Evolutionary conservation across 1,140 invertebrate genomes (phyloP), one percentile per base, ranked within the genome.

Genomic region (Pectinophora gossypiella): DNA sequence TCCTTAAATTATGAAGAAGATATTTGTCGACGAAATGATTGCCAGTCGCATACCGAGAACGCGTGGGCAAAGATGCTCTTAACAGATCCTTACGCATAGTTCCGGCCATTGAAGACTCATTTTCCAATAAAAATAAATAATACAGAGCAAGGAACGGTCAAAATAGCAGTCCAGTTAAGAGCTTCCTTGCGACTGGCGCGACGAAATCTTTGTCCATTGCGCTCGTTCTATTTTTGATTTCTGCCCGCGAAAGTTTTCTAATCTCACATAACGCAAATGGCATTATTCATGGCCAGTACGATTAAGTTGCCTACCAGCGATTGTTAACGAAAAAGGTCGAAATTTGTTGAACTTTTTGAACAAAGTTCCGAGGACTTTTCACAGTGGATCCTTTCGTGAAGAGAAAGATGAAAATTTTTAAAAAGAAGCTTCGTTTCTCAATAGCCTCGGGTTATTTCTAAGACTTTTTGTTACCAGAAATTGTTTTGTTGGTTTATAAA

Each of bases 351-450:
- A 32, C 27, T 32, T 53, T 48, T 36, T 2, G 1, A 40, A 56
- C n/a, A 43, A 51, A 64, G 27, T 32, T n/a, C 22, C n/a, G 27
- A n/a, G 9, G n/a, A 32, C 27, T 27, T 53, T 48, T 55, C 66
- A 81, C 69, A 62, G 82, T 85, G 82, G 82, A 84, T 84, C 78
- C 82, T 40, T 80, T 84, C 58, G 75, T 84, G 59, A 84, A 78
- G 55, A 83, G 76, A 75, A 86, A 83, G 58, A 86, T 86, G 80
- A 86, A 84, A 86, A 66, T 83, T 61, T 86, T 86, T 44, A 86
- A 86, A 63, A 86, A 86, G 66, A 86, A 86, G 50, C 59, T 86
- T 10, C 78, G 83, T 71, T 86, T 86, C 59, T 86, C 83, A 35
- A 86, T 86, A 86, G 68, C 60, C 52, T 68, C 59, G 15, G 61